phyloP scores from a whole-genome alignment of 2,113 vertebrate species.

The Nibea coibor region DNA sequence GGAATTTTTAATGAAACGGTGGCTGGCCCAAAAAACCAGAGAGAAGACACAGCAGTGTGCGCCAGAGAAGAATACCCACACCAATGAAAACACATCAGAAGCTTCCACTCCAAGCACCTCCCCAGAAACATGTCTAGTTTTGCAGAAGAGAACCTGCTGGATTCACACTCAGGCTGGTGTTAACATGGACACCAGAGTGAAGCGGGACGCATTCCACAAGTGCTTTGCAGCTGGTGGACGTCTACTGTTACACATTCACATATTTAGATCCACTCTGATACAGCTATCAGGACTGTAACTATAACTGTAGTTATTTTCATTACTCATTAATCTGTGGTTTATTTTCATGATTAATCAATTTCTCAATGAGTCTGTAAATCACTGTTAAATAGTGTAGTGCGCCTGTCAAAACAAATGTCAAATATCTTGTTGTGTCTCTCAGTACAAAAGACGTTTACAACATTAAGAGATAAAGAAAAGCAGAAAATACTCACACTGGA shows the following conservation, averaged over 20 bases:
- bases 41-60: neutral
- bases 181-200: neutral
- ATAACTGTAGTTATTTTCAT: neutral
- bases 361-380: too few species aligned
- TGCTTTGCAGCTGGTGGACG: constrained; percentile 1
- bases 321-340: neutral
- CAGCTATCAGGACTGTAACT: neutral
- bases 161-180: constrained; percentile 5
- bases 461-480: neutral
- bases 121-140: neutral
- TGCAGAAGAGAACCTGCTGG: neutral
- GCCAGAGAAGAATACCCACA: constrained; percentile 27
- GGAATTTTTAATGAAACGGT: constrained; percentile 41
- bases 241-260: neutral
- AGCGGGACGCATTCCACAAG: constrained; percentile 7
- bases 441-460: neutral
- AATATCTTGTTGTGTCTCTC: neutral
- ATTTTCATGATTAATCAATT: neutral
- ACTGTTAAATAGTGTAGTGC: neutral
- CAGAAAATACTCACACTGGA: neutral
- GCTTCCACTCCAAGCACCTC: constrained; percentile 5
- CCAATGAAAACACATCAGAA: constrained; percentile 32
- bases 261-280: neutral
- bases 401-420: neutral
- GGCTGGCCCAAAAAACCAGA: constrained; percentile 26